These are phyloP conservation scores for Cephus spinipes DNA, from an alignment of 2,888 invertebrate species.

Conservation along the genomic window DNA sequence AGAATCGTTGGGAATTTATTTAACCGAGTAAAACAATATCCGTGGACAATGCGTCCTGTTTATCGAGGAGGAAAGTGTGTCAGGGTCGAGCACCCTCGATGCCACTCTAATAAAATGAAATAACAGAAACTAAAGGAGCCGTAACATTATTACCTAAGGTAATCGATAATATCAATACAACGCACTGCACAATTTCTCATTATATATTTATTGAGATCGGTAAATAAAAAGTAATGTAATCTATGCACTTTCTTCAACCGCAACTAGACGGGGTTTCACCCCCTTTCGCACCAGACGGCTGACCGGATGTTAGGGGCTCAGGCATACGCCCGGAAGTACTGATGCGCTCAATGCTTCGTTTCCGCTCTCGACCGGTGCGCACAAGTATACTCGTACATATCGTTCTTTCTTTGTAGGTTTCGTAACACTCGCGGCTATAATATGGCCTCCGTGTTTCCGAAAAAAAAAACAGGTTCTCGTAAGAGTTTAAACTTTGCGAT, in stretches of 20 bases:
- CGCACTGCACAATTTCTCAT: background rate
- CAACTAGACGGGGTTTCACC: background rate
- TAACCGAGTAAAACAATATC: background rate
- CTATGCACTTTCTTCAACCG: background rate
- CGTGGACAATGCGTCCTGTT: background rate
- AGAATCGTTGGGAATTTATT: background rate
- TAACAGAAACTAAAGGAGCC: background rate
- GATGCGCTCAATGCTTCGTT: slow-evolving; percentile 53
- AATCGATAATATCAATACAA: background rate
- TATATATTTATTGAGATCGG: background rate
- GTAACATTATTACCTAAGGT: background rate
- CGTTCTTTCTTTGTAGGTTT: background rate
- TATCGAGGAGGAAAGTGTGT: background rate
- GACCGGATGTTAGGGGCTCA: slow-evolving; percentile 45
- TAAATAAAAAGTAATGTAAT: background rate
- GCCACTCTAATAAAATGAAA: background rate
- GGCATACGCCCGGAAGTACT: slow-evolving; percentile 50
- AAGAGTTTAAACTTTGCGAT: background rate
- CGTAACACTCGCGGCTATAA: background rate
- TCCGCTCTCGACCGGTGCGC: slow-evolving; percentile 39
- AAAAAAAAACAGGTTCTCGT: background rate
- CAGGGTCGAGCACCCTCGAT: background rate
- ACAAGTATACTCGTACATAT: background rate
- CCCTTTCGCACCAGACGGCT: slow-evolving; percentile 1
- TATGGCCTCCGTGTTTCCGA: background rate